Evolutionary conservation across 2,113 vertebrate genomes (phyloP), one percentile per base, ranked within the genome.

Genomic region (Amphiprion percula): DNA sequence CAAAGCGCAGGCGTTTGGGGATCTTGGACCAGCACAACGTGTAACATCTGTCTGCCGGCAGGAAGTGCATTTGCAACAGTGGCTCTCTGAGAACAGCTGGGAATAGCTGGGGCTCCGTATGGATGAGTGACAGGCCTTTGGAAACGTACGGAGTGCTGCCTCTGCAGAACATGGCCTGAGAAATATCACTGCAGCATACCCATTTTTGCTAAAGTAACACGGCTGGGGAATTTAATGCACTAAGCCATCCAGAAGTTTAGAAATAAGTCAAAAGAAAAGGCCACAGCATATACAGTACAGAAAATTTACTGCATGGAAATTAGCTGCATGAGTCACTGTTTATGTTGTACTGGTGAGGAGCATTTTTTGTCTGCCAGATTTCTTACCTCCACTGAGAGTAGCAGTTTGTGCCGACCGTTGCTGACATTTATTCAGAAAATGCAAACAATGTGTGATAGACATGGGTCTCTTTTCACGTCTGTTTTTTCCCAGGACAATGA

Each of bases 401-500:
- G 17, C 30, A 33, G 44, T 47, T 49, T 58, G 28, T 46, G 6
- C 26, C 49, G 2, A 56, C 11, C 56, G 16, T 16, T 67, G 7
- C 62, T 77, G 52, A 70, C 46, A 64, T 74, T 70, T 69, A 78
- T 21, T 65, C 23, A 66, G 70, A 73, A 56, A 72, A 68, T 72
- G 3, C 21, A 61, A 44, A 67, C 68, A 56, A 30, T n/a, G 47
- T 1, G n/a, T 28, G 53, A 47, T 12, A 70, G 49, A 75, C 10
- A 55, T 10, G 3, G 33, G 15, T 54, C 6, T 55, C 4, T 37
- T n/a, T 59, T 50, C 58, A 16, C 23, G 23, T 62, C 2, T 74
- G 1, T 74, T 3, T 69, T 28, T 46, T 49, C 54, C 33, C 86
- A 99, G 98, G 97, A 98, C 75, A 99, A 98, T 0, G 97, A 99